These are phyloP conservation scores for Lycorma delicatula DNA, from an alignment of 1,140 invertebrate species.

Conservation along the genomic window DNA sequence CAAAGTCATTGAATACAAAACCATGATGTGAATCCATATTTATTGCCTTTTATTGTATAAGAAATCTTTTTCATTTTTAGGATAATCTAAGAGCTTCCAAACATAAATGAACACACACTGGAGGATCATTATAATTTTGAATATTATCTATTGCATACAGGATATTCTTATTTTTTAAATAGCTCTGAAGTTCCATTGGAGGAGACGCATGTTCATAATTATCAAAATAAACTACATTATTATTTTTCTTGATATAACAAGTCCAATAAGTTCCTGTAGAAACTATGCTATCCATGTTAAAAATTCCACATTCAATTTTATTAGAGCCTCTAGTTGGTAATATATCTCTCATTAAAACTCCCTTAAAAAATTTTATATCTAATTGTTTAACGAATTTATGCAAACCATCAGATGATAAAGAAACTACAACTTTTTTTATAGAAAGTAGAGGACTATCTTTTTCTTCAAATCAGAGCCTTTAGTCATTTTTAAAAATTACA, in stretches of 20 bases:
- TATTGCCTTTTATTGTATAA: too few species aligned
- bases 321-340: background rate
- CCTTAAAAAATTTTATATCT: background rate
- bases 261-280: background rate
- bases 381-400: background rate
- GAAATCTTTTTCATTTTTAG: too few species aligned
- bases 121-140: too few species aligned
- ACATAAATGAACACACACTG: too few species aligned
- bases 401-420: background rate
- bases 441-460: background rate
- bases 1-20: too few species aligned
- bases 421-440: background rate
- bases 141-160: too few species aligned
- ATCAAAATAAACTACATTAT: background rate
- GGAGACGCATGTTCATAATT: background rate
- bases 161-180: too few species aligned
- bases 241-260: background rate
- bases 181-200: background rate
- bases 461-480: background rate
- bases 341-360: slow-evolving; percentile 3
- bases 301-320: background rate
- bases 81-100: too few species aligned
- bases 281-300: background rate
- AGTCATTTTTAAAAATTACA: background rate
- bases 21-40: too few species aligned